phyloP scores from a whole-genome alignment of 2,113 vertebrate species.

The Gymnogyps californianus region DNA sequence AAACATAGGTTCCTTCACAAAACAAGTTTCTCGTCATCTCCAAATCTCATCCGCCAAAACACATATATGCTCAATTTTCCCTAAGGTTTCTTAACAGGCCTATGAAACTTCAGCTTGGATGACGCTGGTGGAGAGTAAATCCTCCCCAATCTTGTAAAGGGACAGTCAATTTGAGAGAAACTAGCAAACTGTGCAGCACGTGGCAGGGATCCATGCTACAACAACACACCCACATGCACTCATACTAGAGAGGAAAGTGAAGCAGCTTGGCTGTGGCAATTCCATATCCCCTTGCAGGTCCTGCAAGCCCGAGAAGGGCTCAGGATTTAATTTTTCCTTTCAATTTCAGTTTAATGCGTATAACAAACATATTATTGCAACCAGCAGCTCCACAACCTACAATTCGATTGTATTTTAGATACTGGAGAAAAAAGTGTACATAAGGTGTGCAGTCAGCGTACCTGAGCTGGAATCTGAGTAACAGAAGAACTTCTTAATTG shows the following conservation, averaged over 20 bases:
- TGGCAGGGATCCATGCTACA: not conserved
- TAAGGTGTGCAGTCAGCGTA: not conserved
- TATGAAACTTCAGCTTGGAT: not conserved
- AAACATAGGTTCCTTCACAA: not conserved
- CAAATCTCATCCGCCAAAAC: not conserved
- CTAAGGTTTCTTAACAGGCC: not conserved
- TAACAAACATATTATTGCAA: not conserved
- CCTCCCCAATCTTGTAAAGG: not conserved
- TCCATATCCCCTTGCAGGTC: not conserved
- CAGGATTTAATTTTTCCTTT: not conserved
- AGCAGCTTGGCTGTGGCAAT: not conserved
- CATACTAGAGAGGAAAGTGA: not conserved
- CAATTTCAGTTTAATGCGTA: not conserved
- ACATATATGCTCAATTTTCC: not conserved
- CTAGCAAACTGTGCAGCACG: accelerated
- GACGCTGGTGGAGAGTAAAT: not conserved
- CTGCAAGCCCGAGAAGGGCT: not conserved
- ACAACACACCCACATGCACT: accelerated
- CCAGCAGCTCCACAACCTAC: not conserved
- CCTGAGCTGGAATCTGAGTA: not conserved
- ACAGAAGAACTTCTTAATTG: not conserved
- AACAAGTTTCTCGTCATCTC: not conserved
- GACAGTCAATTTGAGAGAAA: not conserved
- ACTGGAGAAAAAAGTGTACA: not conserved
- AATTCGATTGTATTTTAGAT: not conserved